phyloP scores from a whole-genome alignment of 2,797 vertebrate species.

The Nyctalus aviator region DNA sequence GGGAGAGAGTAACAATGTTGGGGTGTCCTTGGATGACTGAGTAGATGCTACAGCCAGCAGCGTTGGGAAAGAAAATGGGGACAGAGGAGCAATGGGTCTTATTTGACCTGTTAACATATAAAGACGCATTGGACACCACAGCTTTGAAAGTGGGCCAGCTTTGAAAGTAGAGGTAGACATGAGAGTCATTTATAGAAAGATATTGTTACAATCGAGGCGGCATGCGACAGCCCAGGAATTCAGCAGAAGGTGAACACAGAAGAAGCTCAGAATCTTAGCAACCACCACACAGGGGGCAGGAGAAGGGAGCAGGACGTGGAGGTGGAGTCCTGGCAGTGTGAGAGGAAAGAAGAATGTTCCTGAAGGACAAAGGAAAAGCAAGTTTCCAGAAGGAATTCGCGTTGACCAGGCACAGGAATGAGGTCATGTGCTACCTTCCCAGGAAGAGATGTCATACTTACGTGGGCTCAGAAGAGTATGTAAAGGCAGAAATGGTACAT shows the following conservation, averaged over 20 bases:
- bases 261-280: neutral
- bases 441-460: neutral
- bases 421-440: neutral
- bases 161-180: neutral
- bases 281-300: neutral
- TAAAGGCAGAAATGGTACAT: neutral
- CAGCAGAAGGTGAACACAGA: neutral
- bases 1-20: neutral
- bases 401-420: neutral
- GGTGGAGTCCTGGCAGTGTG: neutral
- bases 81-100: neutral
- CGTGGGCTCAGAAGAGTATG: neutral
- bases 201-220: neutral
- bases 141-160: neutral
- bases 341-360: neutral
- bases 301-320: neutral
- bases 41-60: neutral
- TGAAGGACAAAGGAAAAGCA: neutral
- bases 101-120: neutral
- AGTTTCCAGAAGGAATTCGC: neutral
- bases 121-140: conserved; percentile 13
- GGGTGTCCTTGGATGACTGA: neutral
- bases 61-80: neutral
- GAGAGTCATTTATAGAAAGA: neutral
- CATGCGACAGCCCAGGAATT: neutral